Base-by-base conservation (phyloP, 2,888 invertebrate genomes). In the Nycteola revayana region DNA sequence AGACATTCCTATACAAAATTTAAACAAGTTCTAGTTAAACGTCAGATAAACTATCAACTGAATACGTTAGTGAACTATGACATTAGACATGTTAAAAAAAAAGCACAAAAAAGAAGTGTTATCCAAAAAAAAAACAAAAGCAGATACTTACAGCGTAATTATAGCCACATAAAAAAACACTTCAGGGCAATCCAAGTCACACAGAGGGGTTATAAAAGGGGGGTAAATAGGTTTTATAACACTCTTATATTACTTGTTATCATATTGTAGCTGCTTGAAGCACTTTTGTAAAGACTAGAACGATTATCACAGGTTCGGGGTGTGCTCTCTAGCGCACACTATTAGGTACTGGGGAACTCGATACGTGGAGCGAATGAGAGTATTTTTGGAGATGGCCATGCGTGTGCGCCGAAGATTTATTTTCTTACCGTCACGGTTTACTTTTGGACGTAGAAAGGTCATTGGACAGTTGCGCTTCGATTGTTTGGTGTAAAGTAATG, bases 401-500 rank as follows among this genome's bases (percentile, higher is more conserved):
- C 75, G 73, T 74, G 50, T 59, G 75, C 79, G 72, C 63, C 50
- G 56, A 27, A 46, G 61, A 71, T 73, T 70, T 75, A 75, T 76
- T 75, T 77, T 75, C 65, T 58, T 66, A 66, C 66, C 79, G 78
- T 78, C 84, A 80, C 69, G 72, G 75, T 75, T 77, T 79, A 75
- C 79, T 82, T 87, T 83, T 79, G 79, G 78, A 78, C 61, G 54
- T 46, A 49, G 73, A 88, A 88, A 88, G 87, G 87, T 88, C 87
- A 77, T 82, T 86, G 87, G 81, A 87, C 87, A 87, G 69, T 65
- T 51, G 25, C 7, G 17, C 7, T 40, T 45, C 7, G 66, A 65
- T 73, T 14, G 14, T 14, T 14, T 14, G 14, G 14, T 14, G 14
- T 14, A 5, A 14, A n/a, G n/a, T n/a, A n/a, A n/a, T n/a, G n/a